Evolutionary conservation across 2,113 vertebrate genomes (phyloP).

Genomic region (Lathamus discolor): DNA sequence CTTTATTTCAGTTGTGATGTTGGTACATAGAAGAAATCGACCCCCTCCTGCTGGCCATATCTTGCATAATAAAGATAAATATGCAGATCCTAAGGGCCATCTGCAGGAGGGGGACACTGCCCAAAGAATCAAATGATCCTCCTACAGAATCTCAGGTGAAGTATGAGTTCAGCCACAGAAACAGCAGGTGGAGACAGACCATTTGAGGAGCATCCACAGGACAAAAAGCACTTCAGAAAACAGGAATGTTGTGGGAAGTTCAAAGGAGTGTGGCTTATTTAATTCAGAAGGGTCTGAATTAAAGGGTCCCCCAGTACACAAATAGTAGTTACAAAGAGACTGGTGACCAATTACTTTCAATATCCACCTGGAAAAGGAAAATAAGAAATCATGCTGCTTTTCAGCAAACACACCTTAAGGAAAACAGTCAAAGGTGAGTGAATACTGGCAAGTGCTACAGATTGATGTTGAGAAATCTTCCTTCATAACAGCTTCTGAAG

Average conservation of each 20-base stretch:
- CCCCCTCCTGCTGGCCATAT: neutral
- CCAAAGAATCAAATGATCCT: neutral
- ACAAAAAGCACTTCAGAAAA: neutral
- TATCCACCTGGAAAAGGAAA: neutral
- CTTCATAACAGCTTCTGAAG: neutral
- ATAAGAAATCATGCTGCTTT: neutral
- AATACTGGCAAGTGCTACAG: neutral
- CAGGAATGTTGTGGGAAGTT: neutral
- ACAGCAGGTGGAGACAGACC: neutral
- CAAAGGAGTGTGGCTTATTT: neutral
- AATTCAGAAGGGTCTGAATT: too few species aligned
- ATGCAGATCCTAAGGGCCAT: neutral
- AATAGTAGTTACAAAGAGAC: neutral
- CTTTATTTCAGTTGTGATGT: neutral
- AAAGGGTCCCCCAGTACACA: neutral
- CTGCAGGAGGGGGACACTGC: neutral
- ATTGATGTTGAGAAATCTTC: neutral
- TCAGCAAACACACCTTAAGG: neutral
- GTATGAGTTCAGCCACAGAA: neutral
- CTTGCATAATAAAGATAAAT: neutral
- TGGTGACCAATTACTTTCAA: neutral
- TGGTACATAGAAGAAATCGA: neutral
- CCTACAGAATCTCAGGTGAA: neutral
- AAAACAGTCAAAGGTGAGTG: neutral
- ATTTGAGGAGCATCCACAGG: neutral